Conservation (phyloP, 2,888 invertebrate genomes). For the Epinotia ramella region DNA sequence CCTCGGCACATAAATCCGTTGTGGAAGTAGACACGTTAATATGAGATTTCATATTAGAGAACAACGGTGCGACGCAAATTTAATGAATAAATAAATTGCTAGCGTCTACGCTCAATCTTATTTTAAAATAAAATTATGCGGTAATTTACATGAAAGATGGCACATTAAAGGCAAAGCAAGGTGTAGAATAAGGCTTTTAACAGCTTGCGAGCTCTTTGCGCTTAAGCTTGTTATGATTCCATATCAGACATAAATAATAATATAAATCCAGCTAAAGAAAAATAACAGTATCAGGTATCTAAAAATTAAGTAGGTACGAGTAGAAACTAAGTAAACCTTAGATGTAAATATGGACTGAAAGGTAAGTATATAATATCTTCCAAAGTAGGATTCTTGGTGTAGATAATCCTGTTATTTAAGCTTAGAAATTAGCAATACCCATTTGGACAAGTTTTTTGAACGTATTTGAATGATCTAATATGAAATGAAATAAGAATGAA, state of each 20-base stretch:
- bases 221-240: slow-evolving; percentile 17
- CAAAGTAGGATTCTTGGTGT: no score
- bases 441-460: no score
- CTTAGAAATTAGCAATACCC: no score
- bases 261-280: neutral
- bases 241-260: neutral
- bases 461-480: no score
- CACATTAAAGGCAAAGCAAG: slow-evolving; percentile 27
- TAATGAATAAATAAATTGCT: slow-evolving; percentile 51
- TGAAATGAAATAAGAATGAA: no score
- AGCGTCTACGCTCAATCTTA: slow-evolving; percentile 47
- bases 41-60: slow-evolving; percentile 68
- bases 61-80: slow-evolving; percentile 35
- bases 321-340: no score
- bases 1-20: slow-evolving; percentile 69
- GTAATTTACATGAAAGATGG: slow-evolving; percentile 42
- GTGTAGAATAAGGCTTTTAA: slow-evolving; percentile 23
- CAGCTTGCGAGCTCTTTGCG: neutral
- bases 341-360: no score
- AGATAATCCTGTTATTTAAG: no score
- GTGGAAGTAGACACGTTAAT: slow-evolving; percentile 74
- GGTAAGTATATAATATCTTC: no score
- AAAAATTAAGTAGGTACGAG: no score
- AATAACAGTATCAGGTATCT: neutral
- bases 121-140: slow-evolving; percentile 45